Percentiles rank a stretch among this genome's conserved stretches.
Evolutionary conservation across 2,113 vertebrate species (phyloP).

Genomic region (Halichoerus grypus): DNA sequence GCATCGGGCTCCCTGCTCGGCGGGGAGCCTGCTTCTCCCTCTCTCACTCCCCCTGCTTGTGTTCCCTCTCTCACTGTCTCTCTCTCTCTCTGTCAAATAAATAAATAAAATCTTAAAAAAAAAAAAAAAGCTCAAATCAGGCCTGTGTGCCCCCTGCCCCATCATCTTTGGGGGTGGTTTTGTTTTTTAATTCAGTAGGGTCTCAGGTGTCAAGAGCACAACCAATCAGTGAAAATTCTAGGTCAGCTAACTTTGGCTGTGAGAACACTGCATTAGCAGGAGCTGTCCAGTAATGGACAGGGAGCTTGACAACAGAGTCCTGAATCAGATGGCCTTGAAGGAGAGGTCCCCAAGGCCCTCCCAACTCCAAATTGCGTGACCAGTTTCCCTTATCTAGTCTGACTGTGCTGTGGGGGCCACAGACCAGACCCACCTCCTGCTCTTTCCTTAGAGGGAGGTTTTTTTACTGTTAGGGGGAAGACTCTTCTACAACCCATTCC

Average conservation of each 20-base stretch:
- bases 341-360: background rate
- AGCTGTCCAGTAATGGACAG: background rate
- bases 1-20: background rate
- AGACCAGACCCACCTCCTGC: background rate
- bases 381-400: background rate
- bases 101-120: background rate
- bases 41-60: background rate
- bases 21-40: background rate
- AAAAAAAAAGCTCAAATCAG: background rate
- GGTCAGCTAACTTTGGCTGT: background rate
- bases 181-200: background rate
- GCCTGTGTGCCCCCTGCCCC: background rate
- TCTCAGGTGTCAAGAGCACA: conserved; percentile 16
- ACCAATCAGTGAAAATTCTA: conserved; percentile 32
- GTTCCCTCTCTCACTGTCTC: background rate
- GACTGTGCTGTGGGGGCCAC: background rate
- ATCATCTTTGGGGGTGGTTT: background rate
- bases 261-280: background rate
- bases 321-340: background rate
- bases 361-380: background rate
- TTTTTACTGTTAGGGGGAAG: background rate
- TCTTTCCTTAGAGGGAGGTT: background rate
- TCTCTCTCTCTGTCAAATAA: background rate
- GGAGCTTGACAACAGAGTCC: background rate
- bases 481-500: background rate